A percentile compares a stretch with the other conserved stretches of the same genome.
Evolutionary conservation across 2,797 vertebrate species (phyloP).

Genomic region (Todus mexicanus): DNA sequence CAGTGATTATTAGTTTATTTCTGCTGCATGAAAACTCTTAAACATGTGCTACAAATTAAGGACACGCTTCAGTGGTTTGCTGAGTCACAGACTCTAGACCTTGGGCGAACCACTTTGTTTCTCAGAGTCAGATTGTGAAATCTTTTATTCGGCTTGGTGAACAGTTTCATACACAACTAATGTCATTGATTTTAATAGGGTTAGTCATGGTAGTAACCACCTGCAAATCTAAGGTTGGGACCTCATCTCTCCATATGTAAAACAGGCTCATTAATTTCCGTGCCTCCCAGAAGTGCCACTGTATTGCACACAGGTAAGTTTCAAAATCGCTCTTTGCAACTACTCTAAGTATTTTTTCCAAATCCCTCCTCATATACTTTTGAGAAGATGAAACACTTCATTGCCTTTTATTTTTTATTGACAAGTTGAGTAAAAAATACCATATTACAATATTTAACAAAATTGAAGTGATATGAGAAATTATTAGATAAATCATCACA

Average conservation of each 20-base stretch:
- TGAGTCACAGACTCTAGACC: background rate
- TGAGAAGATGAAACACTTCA: background rate
- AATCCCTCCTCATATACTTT: background rate
- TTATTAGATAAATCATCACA: background rate
- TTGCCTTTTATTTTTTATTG: background rate
- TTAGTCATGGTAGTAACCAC: background rate
- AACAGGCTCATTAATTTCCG: background rate
- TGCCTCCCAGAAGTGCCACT: background rate
- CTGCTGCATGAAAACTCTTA: constrained; percentile 14
- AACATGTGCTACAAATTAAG: constrained; percentile 28
- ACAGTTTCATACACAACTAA: background rate
- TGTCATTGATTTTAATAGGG: background rate
- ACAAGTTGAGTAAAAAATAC: background rate
- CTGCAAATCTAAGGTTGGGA: background rate
- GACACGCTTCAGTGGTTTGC: constrained; percentile 12
- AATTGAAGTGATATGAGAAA: background rate
- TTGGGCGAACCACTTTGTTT: constrained; percentile 4
- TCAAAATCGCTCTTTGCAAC: background rate
- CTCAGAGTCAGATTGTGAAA: background rate
- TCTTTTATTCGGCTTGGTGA: constrained; percentile 8
- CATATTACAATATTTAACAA: background rate
- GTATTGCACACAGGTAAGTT: background rate
- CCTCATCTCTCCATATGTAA: background rate
- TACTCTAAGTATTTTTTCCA: background rate
- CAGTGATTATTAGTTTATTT: background rate